A percentile compares a stretch with the other conserved stretches of the same genome.
phyloP scores from a whole-genome alignment of 2,888 invertebrate species.

The Chalcis sispes region DNA sequence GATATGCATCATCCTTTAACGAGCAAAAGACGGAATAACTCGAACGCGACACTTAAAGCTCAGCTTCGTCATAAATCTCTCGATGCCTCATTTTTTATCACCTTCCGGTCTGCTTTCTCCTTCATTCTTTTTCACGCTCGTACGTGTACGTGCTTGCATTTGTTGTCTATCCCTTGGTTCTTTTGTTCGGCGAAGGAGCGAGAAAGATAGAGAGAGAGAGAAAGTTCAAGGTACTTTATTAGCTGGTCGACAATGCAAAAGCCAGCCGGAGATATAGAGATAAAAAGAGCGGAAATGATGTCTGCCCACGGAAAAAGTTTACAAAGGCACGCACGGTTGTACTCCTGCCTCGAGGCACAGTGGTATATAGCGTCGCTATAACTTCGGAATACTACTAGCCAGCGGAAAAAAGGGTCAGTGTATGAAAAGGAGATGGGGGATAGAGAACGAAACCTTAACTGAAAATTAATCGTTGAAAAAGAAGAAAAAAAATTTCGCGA shows the following conservation, averaged over 20 bases:
- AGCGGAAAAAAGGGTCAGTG: not conserved
- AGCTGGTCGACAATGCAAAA: conserved; percentile 59
- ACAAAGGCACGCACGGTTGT: conserved; percentile 30
- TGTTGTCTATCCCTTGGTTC: not conserved
- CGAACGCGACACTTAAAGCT: not conserved
- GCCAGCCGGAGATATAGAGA: conserved; percentile 45
- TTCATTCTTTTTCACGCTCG: not conserved
- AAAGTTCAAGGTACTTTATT: conserved; percentile 64
- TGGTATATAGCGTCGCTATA: not conserved
- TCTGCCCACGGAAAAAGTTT: conserved; percentile 56
- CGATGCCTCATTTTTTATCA: conserved; percentile 47
- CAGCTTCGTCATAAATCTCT: conserved; percentile 42
- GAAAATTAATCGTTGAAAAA: conserved; percentile 28
- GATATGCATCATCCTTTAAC: conserved; percentile 2
- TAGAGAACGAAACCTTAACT: not conserved
- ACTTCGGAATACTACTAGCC: not conserved
- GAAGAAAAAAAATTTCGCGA: no score
- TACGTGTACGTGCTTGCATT: not conserved
- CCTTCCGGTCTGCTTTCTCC: conserved; percentile 6
- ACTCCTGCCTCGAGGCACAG: not conserved
- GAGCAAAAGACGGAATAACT: not conserved
- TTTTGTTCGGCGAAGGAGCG: no score
- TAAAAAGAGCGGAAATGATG: conserved; percentile 69
- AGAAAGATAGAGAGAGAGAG: no score
- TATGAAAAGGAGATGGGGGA: not conserved